These are phyloP conservation scores for Linnaemya tessellans DNA, from an alignment of 2,888 invertebrate genomes.

Conservation along the genomic window DNA sequence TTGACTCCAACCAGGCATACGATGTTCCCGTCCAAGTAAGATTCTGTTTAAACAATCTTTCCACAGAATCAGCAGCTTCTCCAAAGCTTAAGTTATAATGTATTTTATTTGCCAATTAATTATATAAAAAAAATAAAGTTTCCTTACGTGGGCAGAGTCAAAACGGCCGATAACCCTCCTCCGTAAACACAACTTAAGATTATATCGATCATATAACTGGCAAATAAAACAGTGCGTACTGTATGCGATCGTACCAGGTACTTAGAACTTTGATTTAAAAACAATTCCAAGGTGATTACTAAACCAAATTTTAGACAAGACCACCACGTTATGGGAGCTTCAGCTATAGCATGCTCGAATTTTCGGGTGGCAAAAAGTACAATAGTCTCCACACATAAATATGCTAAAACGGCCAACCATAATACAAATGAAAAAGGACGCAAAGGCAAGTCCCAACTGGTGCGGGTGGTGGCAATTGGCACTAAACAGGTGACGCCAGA, in stretches of 20 bases:
- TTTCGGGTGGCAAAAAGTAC: slow-evolving; percentile 77
- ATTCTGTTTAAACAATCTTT: slow-evolving; percentile 85
- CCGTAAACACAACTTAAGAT: slow-evolving; percentile 86
- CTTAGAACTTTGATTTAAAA: slow-evolving; percentile 77
- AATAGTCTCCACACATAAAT: slow-evolving; percentile 84
- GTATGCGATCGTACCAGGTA: slow-evolving; percentile 76
- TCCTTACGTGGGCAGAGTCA: slow-evolving; percentile 86
- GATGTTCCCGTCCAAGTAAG: slow-evolving; percentile 87
- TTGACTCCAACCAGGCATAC: slow-evolving; percentile 87
- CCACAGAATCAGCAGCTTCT: slow-evolving; percentile 86
- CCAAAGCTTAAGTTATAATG: slow-evolving; percentile 82
- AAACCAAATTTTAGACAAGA: slow-evolving; percentile 76
- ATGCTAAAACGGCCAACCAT: slow-evolving; percentile 85
- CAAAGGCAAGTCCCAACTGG: slow-evolving; percentile 86
- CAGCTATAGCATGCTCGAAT: slow-evolving; percentile 67
- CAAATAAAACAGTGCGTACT: slow-evolving; percentile 77
- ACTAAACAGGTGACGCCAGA: slow-evolving; percentile 88
- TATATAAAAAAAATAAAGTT: neutral
- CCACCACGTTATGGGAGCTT: neutral
- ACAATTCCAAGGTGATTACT: slow-evolving; percentile 76
- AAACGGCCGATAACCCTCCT: slow-evolving; percentile 87
- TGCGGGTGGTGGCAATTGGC: slow-evolving; percentile 86
- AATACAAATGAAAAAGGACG: slow-evolving; percentile 85
- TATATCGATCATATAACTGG: slow-evolving; percentile 84
- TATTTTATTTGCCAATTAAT: neutral